Evolutionary conservation across 2,888 invertebrate genomes (phyloP).

Genomic region (Rhabditophanes sp.): DNA sequence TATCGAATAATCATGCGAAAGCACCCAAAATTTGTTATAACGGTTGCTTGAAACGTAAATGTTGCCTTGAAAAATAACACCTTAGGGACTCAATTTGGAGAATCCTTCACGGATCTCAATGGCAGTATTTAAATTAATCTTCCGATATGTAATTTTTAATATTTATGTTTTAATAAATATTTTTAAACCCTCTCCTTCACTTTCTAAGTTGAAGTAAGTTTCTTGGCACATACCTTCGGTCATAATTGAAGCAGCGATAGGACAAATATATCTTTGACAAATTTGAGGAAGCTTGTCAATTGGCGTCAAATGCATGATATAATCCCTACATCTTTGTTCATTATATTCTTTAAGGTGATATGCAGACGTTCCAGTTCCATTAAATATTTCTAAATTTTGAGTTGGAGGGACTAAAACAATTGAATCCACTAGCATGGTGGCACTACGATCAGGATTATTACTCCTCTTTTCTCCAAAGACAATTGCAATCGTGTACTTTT

Average conservation of each 20-base stretch:
- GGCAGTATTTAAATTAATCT: too few species aligned
- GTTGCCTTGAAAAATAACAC: too few species aligned
- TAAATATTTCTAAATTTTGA: constrained; percentile 43
- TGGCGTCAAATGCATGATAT: constrained; percentile 42
- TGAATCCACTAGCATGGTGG: constrained; percentile 65
- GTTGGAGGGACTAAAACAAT: constrained; percentile 46
- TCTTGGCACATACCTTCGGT: constrained; percentile 54
- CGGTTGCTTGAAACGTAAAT: too few species aligned
- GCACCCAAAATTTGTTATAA: too few species aligned
- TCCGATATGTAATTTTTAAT: too few species aligned
- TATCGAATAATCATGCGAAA: too few species aligned
- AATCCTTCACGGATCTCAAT: too few species aligned
- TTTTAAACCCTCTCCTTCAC: constrained; percentile 73
- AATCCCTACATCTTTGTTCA: constrained; percentile 42
- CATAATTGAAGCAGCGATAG: constrained; percentile 33
- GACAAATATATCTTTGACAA: constrained; percentile 33
- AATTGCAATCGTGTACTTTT: constrained; percentile 66
- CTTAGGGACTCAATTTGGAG: too few species aligned
- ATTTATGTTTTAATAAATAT: too few species aligned
- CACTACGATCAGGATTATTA: constrained; percentile 55
- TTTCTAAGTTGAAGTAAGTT: constrained; percentile 88
- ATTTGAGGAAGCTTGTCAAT: constrained; percentile 18
- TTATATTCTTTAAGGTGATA: too few species aligned
- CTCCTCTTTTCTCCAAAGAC: constrained; percentile 60
- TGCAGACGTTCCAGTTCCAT: too few species aligned